Evolutionary conservation across 2,888 invertebrate species (phyloP).

Genomic region (Pristionchus fissidentatus): DNA sequence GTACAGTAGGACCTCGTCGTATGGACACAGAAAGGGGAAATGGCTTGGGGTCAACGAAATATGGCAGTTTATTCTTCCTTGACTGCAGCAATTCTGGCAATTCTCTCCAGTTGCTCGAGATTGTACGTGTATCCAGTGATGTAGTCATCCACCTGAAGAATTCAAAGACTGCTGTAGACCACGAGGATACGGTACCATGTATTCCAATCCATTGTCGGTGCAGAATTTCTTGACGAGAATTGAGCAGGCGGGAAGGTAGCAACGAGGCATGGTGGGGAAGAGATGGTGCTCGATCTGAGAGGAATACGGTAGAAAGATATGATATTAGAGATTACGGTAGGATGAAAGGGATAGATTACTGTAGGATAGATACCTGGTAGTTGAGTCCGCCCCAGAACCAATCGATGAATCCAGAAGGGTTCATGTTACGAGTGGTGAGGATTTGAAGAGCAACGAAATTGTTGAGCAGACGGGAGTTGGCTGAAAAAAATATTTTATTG

Average conservation of each 20-base stretch:
- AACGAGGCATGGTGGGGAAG: slow-evolving; percentile 75
- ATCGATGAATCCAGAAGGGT: slow-evolving; percentile 69
- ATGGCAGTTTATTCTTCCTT: neutral
- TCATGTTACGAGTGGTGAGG: slow-evolving; percentile 74
- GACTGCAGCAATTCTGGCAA: slow-evolving; percentile 61
- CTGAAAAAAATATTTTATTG: slow-evolving; percentile 52
- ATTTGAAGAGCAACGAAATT: slow-evolving; percentile 74
- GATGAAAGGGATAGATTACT: no score
- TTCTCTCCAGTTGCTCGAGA: slow-evolving; percentile 67
- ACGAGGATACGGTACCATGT: neutral
- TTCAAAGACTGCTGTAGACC: neutral
- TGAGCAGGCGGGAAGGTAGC: slow-evolving; percentile 65
- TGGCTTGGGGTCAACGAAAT: neutral
- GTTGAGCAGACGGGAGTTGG: slow-evolving; percentile 69
- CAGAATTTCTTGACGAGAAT: slow-evolving; percentile 69
- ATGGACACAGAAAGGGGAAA: slow-evolving; percentile 24
- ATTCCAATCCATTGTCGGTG: slow-evolving; percentile 41
- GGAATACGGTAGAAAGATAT: neutral
- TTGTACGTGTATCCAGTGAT: slow-evolving; percentile 68
- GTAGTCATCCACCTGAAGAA: slow-evolving; percentile 67
- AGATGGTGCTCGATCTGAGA: slow-evolving; percentile 72
- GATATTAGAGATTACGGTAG: no score
- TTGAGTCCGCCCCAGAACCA: slow-evolving; percentile 75
- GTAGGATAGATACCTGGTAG: slow-evolving; percentile 60
- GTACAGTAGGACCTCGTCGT: neutral